Evolutionary conservation across 2,888 invertebrate species (phyloP).

Genomic region (Theretra japonica): DNA sequence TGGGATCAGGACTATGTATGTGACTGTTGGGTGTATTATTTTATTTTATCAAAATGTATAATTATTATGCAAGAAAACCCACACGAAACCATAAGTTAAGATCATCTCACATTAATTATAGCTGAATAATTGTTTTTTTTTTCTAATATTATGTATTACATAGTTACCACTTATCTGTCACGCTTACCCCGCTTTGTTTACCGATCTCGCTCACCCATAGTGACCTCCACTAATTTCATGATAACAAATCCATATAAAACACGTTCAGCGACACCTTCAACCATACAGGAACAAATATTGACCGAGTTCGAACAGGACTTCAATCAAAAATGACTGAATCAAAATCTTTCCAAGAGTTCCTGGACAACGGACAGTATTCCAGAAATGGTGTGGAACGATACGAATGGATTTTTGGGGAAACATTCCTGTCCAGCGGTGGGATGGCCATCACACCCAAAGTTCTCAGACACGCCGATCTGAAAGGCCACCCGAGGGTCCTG

Average conservation of each 20-base stretch:
- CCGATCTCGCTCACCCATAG: not conserved
- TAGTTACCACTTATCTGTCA: slow-evolving; percentile 4
- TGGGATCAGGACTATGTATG: no score
- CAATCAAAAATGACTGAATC: slow-evolving; percentile 24
- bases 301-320: no score
- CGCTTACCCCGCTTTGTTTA: not conserved
- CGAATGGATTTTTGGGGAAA: slow-evolving; percentile 33
- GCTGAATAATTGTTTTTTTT: not conserved
- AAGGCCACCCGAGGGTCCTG: slow-evolving; percentile 13
- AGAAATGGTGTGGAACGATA: slow-evolving; percentile 32
- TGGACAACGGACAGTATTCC: slow-evolving; percentile 34
- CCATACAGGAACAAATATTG: not conserved
- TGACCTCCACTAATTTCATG: slow-evolving; percentile 11
- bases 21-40: no score
- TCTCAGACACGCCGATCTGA: slow-evolving; percentile 17
- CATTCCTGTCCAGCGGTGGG: slow-evolving; percentile 30
- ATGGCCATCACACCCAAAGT: slow-evolving; percentile 28
- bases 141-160: slow-evolving; percentile 5
- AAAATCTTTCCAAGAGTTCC: slow-evolving; percentile 32
- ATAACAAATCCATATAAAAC: slow-evolving; percentile 18
- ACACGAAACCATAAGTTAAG: not conserved
- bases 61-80: not conserved
- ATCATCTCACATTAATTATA: not conserved
- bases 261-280: not conserved
- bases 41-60: no score